Evolutionary conservation across 2,797 vertebrate species (phyloP).

Genomic region (Diceros bicornis): DNA sequence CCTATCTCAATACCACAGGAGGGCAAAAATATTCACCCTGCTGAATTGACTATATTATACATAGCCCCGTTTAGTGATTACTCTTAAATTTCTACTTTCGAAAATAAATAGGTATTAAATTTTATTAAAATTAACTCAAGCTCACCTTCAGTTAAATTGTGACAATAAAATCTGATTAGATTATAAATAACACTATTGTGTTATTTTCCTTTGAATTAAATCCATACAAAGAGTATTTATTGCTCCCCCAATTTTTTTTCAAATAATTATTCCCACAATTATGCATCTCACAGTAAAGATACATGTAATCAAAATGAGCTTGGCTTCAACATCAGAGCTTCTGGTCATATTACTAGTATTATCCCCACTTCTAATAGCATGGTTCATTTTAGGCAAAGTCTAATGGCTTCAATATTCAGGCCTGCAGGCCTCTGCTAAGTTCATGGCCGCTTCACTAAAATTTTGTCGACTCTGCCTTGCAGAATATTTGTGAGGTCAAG

Average conservation of each 20-base stretch:
- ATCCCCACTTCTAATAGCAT: background rate
- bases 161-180: constrained; percentile 2
- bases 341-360: background rate
- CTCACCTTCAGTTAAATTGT: background rate
- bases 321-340: background rate
- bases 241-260: background rate
- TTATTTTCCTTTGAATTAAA: constrained; percentile 53
- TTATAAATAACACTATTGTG: background rate
- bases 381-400: constrained; percentile 7
- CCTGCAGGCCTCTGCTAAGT: background rate
- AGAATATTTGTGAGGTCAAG: background rate
- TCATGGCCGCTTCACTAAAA: background rate
- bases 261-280: background rate
- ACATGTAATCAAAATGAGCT: background rate
- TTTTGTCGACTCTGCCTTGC: background rate
- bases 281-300: background rate
- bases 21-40: background rate
- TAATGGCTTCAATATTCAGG: constrained; percentile 19
- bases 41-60: background rate
- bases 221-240: background rate
- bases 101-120: background rate
- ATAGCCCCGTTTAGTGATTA: background rate
- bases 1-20: background rate
- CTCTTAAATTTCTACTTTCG: background rate
- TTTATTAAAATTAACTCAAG: constrained; percentile 51